Conservation (phyloP, 2,797 vertebrate species). For the Knipowitschia caucasica region DNA sequence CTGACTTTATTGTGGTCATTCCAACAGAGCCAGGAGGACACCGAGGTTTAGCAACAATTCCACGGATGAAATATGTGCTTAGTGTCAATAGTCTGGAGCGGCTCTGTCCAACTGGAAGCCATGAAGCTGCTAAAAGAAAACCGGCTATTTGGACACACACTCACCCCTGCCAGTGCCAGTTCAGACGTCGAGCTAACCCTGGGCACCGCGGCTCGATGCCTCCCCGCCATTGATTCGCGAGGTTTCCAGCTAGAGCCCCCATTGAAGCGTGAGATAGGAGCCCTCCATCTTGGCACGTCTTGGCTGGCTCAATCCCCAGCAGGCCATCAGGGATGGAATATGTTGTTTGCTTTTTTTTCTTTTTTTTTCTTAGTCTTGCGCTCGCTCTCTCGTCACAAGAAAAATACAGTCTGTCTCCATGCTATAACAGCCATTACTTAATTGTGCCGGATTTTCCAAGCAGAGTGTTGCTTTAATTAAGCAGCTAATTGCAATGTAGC, state of each 20-base stretch:
- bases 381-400: conserved; percentile 51
- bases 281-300: conserved; percentile 75
- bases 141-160: conserved; percentile 72
- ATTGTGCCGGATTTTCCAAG: conserved; percentile 80
- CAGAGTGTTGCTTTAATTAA: conserved; percentile 96
- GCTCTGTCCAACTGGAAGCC: conserved; percentile 76
- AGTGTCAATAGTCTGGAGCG: conserved; percentile 71
- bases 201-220: conserved; percentile 72
- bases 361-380: conserved; percentile 4
- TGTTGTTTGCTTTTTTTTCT: conserved; percentile 71
- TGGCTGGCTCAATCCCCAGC: conserved; percentile 73
- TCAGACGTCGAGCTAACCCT: conserved; percentile 73
- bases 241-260: conserved; percentile 79
- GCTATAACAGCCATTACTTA: conserved; percentile 85
- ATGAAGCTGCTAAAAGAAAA: conserved; percentile 72
- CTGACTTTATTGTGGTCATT: conserved; percentile 47
- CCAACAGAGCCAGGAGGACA: conserved; percentile 60
- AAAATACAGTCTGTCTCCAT: conserved; percentile 81
- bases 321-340: conserved; percentile 79
- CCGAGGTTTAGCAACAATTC: conserved; percentile 68
- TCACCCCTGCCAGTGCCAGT: conserved; percentile 72
- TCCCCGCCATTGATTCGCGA: conserved; percentile 72
- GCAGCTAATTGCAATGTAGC: conserved; percentile 99
- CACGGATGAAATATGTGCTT: conserved; percentile 68
- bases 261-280: conserved; percentile 73